Evolutionary conservation across 1,140 invertebrate species (phyloP).

Genomic region (Whitmania pigra): DNA sequence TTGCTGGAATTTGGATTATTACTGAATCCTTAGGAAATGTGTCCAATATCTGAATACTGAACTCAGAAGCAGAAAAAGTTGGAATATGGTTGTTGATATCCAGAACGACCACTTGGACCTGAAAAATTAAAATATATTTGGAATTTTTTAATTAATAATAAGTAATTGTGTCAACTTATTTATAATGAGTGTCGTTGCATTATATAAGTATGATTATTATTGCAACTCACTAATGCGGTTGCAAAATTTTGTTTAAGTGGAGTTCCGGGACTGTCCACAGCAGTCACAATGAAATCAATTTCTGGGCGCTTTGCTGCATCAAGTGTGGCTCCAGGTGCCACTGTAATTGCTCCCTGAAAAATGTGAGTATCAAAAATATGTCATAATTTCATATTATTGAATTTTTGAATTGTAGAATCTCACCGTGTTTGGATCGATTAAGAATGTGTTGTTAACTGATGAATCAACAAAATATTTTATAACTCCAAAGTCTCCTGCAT

Average conservation of each 20-base stretch:
- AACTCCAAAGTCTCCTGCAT: background rate
- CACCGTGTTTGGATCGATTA: background rate
- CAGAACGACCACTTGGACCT: constrained; percentile 7
- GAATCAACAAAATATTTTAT: constrained; percentile 25
- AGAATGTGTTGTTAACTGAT: constrained; percentile 20
- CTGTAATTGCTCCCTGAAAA: constrained; percentile 57
- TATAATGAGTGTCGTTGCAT: no score
- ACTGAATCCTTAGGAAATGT: background rate
- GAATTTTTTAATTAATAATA: background rate
- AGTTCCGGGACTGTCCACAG: constrained; percentile 58
- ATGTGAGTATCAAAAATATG: background rate
- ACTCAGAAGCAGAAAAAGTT: background rate
- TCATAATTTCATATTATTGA: background rate
- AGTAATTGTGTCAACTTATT: background rate
- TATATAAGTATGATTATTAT: background rate
- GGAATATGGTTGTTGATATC: background rate
- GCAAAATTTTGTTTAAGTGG: constrained; percentile 45
- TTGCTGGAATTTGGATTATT: constrained; percentile 10
- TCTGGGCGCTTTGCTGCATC: constrained; percentile 62
- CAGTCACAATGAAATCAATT: constrained; percentile 62
- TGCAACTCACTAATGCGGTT: constrained; percentile 27
- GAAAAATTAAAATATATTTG: background rate
- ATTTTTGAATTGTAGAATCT: background rate
- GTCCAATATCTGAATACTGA: background rate
- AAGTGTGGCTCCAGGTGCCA: constrained; percentile 68